phyloP scores from a whole-genome alignment of 1,140 invertebrate genomes.

The Saccostrea cuccullata region DNA sequence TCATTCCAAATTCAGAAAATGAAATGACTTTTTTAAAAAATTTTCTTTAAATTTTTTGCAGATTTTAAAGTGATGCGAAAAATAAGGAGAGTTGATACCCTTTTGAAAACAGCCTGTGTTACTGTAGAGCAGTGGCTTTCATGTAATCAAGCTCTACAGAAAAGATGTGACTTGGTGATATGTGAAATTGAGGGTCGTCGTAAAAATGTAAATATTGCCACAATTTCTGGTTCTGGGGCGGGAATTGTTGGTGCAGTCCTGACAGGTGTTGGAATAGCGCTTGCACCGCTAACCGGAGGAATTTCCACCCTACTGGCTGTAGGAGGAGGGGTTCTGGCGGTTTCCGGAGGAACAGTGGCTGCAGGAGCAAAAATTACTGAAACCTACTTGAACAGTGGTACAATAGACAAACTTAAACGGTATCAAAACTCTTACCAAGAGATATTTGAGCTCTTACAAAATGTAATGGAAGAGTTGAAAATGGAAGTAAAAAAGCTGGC shows the following conservation, averaged over 20 bases:
- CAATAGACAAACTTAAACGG: constrained; percentile 23
- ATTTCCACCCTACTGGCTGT: constrained; percentile 32
- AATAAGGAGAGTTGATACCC: constrained; percentile 34
- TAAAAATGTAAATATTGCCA: constrained; percentile 44
- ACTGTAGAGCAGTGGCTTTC: constrained; percentile 37
- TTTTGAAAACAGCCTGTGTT: background rate
- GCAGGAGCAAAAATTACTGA: constrained; percentile 46
- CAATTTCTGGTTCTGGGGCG: constrained; percentile 28
- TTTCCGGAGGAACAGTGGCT: constrained; percentile 32
- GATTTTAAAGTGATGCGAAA: background rate
- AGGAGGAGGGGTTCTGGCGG: constrained; percentile 38
- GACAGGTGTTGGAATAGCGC: background rate
- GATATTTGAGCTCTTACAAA: background rate
- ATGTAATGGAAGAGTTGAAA: background rate
- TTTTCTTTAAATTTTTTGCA: background rate
- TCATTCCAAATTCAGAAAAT: background rate
- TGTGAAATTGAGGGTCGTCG: constrained; percentile 39
- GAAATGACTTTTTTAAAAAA: background rate
- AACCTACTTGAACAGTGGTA: constrained; percentile 14
- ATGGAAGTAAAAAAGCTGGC: background rate
- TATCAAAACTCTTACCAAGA: background rate
- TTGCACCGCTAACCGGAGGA: constrained; percentile 31
- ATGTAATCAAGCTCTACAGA: constrained; percentile 22
- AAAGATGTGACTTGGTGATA: constrained; percentile 37
- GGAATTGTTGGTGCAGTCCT: constrained; percentile 38